Evolutionary conservation across 2,888 invertebrate genomes (phyloP).

Genomic region (Protophormia terraenovae): DNA sequence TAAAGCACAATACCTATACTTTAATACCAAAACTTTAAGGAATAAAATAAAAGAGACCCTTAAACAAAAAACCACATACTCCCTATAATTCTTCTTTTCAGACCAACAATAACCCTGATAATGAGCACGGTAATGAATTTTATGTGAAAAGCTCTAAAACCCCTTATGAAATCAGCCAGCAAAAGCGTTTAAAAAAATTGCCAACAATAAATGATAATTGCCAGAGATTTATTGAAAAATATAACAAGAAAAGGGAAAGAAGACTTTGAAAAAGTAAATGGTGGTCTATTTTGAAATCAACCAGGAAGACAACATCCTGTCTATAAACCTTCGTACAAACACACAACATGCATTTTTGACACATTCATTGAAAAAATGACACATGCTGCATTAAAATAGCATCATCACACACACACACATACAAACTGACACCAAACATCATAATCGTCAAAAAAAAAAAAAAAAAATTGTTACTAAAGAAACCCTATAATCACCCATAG

Average conservation of each 20-base stretch:
- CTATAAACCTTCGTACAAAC: too few species aligned
- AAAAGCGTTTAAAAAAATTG: constrained; percentile 27
- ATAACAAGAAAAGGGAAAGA: background rate
- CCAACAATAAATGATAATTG: constrained; percentile 63
- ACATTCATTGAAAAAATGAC: constrained; percentile 41
- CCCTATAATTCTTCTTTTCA: too few species aligned
- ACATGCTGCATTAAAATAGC: constrained; percentile 55
- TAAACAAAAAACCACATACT: background rate
- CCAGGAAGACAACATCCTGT: too few species aligned
- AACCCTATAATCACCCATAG: constrained; percentile 47
- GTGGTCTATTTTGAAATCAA: constrained; percentile 14
- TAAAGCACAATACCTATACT: too few species aligned
- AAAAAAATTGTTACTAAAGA: background rate
- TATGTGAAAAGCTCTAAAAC: background rate
- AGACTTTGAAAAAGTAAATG: background rate
- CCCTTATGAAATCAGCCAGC: background rate
- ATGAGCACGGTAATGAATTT: constrained; percentile 4
- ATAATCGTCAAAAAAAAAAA: too few species aligned
- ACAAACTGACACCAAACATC: background rate
- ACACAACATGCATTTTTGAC: constrained; percentile 50
- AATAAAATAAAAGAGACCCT: background rate
- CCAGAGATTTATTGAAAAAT: constrained; percentile 62
- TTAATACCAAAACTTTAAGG: too few species aligned
- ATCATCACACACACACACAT: background rate
- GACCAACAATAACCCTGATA: constrained; percentile 43